A percentile compares a stretch with the other conserved stretches of the same genome.
These are phyloP conservation scores for Theristicus caerulescens DNA, from an alignment of 2,113 vertebrate species.

Conservation along the genomic window DNA sequence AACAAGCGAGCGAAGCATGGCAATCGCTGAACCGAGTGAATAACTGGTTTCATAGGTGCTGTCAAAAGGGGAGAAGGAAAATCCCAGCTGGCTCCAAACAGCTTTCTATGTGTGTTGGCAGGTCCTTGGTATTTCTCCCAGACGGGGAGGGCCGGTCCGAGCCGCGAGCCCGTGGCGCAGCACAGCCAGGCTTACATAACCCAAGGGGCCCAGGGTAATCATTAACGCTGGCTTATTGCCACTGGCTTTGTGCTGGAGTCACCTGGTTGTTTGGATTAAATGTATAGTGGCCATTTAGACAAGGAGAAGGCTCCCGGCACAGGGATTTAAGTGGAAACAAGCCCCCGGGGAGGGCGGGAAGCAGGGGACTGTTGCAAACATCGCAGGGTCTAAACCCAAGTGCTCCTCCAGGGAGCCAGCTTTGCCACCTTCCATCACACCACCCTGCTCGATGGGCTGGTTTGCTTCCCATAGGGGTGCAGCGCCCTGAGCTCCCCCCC, in stretches of 20 bases:
- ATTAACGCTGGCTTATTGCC: constrained; percentile 58
- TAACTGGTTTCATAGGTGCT: constrained; percentile 39
- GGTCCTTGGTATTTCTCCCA: constrained; percentile 17
- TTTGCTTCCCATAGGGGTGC: background rate
- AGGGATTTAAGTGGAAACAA: background rate
- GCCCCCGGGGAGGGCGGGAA: background rate
- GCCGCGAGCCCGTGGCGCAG: background rate
- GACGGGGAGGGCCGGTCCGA: background rate
- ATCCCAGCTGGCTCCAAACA: constrained; percentile 11
- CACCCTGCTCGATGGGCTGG: background rate
- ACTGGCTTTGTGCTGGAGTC: constrained; percentile 49
- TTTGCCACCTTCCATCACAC: background rate
- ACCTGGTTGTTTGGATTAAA: constrained; percentile 67
- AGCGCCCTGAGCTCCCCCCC: background rate
- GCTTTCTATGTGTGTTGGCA: constrained; percentile 40
- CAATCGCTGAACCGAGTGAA: background rate
- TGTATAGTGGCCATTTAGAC: constrained; percentile 15
- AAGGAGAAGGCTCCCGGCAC: background rate
- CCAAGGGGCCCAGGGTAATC: constrained; percentile 44
- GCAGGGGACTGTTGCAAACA: background rate
- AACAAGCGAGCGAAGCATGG: constrained; percentile 1
- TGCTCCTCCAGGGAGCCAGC: background rate
- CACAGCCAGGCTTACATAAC: constrained; percentile 66
- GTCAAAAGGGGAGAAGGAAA: constrained; percentile 33
- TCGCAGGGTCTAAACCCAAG: background rate